Base-by-base conservation (phyloP, 1,140 invertebrate genomes). In the Adoxophyes honmai region DNA sequence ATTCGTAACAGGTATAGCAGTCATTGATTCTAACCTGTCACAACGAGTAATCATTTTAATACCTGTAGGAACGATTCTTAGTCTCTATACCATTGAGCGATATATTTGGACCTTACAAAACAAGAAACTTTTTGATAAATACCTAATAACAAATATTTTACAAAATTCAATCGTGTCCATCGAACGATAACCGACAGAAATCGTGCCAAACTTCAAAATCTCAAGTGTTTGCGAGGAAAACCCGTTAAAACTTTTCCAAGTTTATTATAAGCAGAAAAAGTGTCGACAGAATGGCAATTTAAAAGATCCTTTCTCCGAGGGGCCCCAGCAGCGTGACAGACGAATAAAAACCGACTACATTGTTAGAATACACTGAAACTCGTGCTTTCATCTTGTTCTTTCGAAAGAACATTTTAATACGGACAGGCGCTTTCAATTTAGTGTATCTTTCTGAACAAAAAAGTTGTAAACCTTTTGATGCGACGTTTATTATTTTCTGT, bases 271-370 rank as follows among this genome's bases (percentile, higher is more conserved):
- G 18, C 42, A 33, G 16, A 48, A 48, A 48, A 48, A 48, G 16
- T 9, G 9, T 1, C 42, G 42, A 48, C 42, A 48, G 11, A 38
- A 11, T 38, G 21, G 21, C 42, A 11, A 18, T 48, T 48, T 33
- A 48, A 44, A 21, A 48, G 42, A 48, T 48, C 42, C 16, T 33
- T 48, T 48, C 18, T 11, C n/a, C 6, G 6, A n/a, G 10, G 16
- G 42, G 16, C 4, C n/a, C 18, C 10, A 5, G 16, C 42, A 21
- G 9, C 42, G 14, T 48, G 42, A 28, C 42, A 48, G 42, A 48
- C 10, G 42, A 48, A 48, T 48, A 48, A 48, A 48, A 48, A 48
- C 42, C 16, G 42, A 48, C 42, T 48, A 33, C 42, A 48, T 48
- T 48, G 42, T 48, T 48, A 48, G 42, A 33, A 48, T 28, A 48